A percentile compares a stretch with the other conserved stretches of the same genome.
These are phyloP conservation scores for Darwinula stevensoni DNA, from an alignment of 2,888 invertebrate genomes.

Conservation along the genomic window DNA sequence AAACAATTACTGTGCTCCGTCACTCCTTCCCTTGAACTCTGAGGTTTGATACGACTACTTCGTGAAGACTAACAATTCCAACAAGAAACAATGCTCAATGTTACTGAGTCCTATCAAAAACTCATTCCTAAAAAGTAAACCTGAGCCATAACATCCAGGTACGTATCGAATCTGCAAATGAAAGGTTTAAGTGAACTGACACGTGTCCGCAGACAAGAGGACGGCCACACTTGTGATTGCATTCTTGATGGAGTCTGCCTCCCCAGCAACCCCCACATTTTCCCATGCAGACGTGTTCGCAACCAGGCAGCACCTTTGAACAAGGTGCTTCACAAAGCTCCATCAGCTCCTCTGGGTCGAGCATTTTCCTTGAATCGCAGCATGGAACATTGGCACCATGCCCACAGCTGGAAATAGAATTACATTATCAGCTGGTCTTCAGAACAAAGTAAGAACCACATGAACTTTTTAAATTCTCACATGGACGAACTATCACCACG, in stretches of 20 bases:
- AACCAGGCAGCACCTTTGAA: slow-evolving; percentile 10
- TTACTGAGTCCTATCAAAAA: too few species aligned
- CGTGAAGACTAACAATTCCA: too few species aligned
- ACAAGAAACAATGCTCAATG: too few species aligned
- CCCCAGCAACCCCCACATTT: slow-evolving; percentile 15
- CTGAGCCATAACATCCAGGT: too few species aligned
- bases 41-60: too few species aligned
- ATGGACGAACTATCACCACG: too few species aligned
- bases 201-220: slow-evolving; percentile 15
- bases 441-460: slow-evolving; percentile 6
- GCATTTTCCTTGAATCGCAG: background rate
- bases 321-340: slow-evolving; percentile 11
- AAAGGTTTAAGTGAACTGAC: too few species aligned
- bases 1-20: too few species aligned
- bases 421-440: background rate
- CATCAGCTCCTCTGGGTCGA: background rate
- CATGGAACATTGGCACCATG: slow-evolving; percentile 8
- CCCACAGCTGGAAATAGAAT: slow-evolving; percentile 4
- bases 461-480: slow-evolving; percentile 9
- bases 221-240: slow-evolving; percentile 13
- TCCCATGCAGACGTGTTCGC: slow-evolving; percentile 14
- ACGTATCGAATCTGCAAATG: too few species aligned
- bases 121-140: too few species aligned
- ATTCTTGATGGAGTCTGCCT: slow-evolving; percentile 15
- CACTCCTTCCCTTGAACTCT: too few species aligned